Conservation (phyloP, 2,113 vertebrate species). For the Corythoichthys haematopterus region DNA sequence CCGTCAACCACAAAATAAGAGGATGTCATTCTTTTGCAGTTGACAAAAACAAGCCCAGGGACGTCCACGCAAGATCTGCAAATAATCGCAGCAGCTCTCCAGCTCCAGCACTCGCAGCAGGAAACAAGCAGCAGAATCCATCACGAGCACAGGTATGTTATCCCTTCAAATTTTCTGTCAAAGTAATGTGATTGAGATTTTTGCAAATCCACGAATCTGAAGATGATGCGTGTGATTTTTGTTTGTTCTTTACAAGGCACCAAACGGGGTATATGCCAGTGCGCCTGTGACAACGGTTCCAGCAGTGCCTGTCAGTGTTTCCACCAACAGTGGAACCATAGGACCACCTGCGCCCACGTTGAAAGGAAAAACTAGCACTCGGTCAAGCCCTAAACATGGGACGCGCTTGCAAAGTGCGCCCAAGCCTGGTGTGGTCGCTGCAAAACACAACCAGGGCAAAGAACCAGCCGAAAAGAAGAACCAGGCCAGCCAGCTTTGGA, state of each 20-base stretch:
- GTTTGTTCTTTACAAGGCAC: constrained; percentile 16
- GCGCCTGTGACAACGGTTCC: constrained; percentile 5
- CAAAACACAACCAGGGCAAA: constrained; percentile 40
- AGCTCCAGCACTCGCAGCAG: constrained; percentile 11
- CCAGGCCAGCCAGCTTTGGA: constrained; percentile 53
- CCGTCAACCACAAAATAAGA: constrained; percentile 24
- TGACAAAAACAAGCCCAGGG: constrained; percentile 59
- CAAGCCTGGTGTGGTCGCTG: not conserved
- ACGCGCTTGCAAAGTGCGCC: constrained; percentile 22
- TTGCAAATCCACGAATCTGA: not conserved
- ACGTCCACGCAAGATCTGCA: constrained; percentile 13
- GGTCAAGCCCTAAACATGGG: constrained; percentile 30
- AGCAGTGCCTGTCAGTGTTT: constrained; percentile 3
- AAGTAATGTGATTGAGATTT: not conserved
- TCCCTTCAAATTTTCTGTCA: not conserved
- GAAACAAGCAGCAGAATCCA: constrained; percentile 25
- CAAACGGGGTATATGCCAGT: constrained; percentile 29
- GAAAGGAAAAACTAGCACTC: constrained; percentile 29
- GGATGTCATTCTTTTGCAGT: constrained; percentile 47
- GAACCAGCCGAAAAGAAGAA: constrained; percentile 57
- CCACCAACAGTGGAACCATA: constrained; percentile 4
- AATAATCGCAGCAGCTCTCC: constrained; percentile 5
- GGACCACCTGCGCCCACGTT: not conserved
- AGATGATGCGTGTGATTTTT: not conserved
- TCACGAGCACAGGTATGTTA: constrained; percentile 36